A percentile compares a stretch with the other conserved stretches of the same genome.
These are phyloP conservation scores for Bombus superbus DNA, from an alignment of 1,140 invertebrate species.

Conservation along the genomic window DNA sequence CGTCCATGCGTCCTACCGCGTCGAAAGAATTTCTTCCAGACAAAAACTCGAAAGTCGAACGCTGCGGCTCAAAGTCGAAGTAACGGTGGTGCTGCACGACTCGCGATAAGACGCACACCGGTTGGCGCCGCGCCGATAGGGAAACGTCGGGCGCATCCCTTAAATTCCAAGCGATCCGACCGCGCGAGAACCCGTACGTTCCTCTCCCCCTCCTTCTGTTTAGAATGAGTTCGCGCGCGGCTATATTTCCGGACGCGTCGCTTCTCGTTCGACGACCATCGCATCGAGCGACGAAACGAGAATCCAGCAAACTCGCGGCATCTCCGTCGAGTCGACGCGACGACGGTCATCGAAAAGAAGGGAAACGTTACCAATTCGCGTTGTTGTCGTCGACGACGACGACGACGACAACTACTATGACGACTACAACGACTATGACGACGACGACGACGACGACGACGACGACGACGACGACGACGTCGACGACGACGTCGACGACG, in stretches of 20 bases:
- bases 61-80: conserved; percentile 6
- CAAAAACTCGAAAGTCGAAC: not conserved
- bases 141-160: conserved; percentile 39
- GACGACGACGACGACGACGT: conserved; percentile 37
- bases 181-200: not conserved
- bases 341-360: not conserved
- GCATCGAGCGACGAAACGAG: not conserved
- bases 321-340: too few relatives aligned
- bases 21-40: conserved; percentile 50
- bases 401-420: too few relatives aligned
- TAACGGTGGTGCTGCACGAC: conserved; percentile 66
- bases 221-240: not conserved
- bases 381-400: too few relatives aligned
- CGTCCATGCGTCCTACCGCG: not conserved
- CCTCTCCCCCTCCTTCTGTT: not conserved
- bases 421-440: too few relatives aligned
- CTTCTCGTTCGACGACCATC: not conserved
- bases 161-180: conserved; percentile 46
- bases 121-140: conserved; percentile 71
- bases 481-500: not conserved
- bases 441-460: not conserved
- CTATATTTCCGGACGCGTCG: not conserved
- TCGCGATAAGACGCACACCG: conserved; percentile 71
- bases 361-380: rapidly evolving
- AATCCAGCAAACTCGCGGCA: not conserved